phyloP scores from a whole-genome alignment of 2,797 vertebrate genomes.

The Enteromius fasciolatus region DNA sequence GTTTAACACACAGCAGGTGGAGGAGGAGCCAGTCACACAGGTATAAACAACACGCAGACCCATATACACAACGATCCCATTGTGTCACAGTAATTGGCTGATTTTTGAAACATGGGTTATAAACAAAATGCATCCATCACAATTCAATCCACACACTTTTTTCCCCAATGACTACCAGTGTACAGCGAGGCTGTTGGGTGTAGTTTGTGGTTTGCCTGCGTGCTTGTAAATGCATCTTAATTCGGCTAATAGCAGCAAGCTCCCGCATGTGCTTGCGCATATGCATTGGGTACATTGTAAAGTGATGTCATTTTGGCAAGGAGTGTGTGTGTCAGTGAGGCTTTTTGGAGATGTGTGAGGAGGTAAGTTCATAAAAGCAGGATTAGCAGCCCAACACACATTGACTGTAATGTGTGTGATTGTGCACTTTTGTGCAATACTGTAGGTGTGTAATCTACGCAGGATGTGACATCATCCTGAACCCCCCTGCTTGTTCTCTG shows the following conservation, averaged over 20 bases:
- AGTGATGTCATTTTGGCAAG: slow-evolving; percentile 19
- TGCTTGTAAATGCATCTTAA: slow-evolving; percentile 21
- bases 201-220: slow-evolving; percentile 36
- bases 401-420: slow-evolving; percentile 5
- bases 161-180: neutral
- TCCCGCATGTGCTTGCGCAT: slow-evolving; percentile 43
- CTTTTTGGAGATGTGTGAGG: neutral
- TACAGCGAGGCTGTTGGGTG: neutral
- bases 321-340: neutral
- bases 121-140: slow-evolving; percentile 3
- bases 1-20: slow-evolving; percentile 88
- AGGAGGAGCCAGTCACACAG: slow-evolving; percentile 80
- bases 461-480: slow-evolving; percentile 48
- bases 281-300: slow-evolving; percentile 17
- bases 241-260: slow-evolving; percentile 8
- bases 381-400: slow-evolving; percentile 6
- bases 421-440: slow-evolving; percentile 25
- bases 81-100: neutral
- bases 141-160: neutral
- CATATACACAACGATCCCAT: neutral
- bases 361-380: slow-evolving; percentile 47
- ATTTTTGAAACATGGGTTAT: neutral
- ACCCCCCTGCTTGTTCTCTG: slow-evolving; percentile 63
- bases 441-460: slow-evolving; percentile 11
- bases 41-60: slow-evolving; percentile 40